Evolutionary conservation across 1,140 invertebrate genomes (phyloP), one percentile per base, ranked within the genome.

Genomic region (Caenorhabditis inopinata): DNA sequence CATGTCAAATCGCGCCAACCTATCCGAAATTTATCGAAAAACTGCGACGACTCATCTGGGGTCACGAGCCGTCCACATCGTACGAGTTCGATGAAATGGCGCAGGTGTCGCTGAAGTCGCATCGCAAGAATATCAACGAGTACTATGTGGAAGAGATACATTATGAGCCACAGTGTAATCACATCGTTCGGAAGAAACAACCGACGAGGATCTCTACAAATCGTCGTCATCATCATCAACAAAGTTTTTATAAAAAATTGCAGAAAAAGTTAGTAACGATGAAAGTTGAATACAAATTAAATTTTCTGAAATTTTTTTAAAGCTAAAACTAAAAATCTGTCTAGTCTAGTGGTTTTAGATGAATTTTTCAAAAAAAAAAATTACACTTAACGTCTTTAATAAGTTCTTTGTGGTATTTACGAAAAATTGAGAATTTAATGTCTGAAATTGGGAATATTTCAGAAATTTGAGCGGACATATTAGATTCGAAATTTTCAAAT

Each of bases 81-180:
- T 62, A 62, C n/a, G 53, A 62, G n/a, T 62, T 62, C 27, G 53
- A 62, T 35, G 53, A 62, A 7, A 29, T 62, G 9, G 53, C 27
- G 21, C 53, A 62, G n/a, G 53, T 62, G 3, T 25, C 53, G 14
- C 53, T 62, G 29, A 62, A 62, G 35, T 62, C 53, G 27, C 53
- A 62, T 32, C 53, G 53, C 1, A 11, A 16, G 4, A 62, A 62
- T 7, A 16, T 62, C 4, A 16, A 62, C 29, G 53, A 62, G 18
- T 62, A 62, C 35, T 62, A 32, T 62, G 53, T 62, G 53, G 53
- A 62, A n/a, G 53, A 62, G 53, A 62, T 62, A 25, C 53, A 62
- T 32, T 62, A 32, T 35, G 53, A 62, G 11, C 53, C 29, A 5
- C n/a, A 25, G 23, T n/a, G 12, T 1, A 11, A 53, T 11, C 29